These are phyloP conservation scores for Tenthredo distinguenda DNA, from an alignment of 2,888 invertebrate genomes.

Conservation along the genomic window DNA sequence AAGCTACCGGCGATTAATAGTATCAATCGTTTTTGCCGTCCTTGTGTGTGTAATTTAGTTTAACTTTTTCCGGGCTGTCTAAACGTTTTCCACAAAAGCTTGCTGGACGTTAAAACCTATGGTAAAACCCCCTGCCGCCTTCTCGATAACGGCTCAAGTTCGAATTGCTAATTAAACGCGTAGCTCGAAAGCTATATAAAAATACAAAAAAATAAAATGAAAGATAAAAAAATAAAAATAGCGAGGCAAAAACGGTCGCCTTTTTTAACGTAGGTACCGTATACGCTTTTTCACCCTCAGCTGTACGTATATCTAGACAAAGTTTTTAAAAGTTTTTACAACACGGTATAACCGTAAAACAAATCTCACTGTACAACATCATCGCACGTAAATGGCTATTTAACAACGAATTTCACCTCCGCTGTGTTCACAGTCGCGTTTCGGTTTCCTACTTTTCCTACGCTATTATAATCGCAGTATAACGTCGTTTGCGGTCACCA, in stretches of 20 bases:
- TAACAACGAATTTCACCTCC: conserved; percentile 47
- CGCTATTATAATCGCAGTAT: conserved; percentile 31
- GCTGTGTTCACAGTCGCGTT: conserved; percentile 25
- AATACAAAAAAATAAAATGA: not conserved
- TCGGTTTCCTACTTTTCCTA: conserved; percentile 27
- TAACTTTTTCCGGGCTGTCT: not conserved
- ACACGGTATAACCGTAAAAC: conserved; percentile 21
- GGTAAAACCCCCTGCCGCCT: not conserved
- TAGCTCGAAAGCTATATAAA: conserved; percentile 19
- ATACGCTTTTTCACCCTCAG: conserved; percentile 11
- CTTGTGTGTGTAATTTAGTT: not conserved
- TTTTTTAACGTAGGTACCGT: conserved; percentile 26
- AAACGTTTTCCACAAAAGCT: not conserved
- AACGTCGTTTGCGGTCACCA: conserved; percentile 33
- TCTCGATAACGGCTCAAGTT: conserved; percentile 23
- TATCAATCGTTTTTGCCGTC: not conserved
- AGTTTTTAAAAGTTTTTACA: conserved; percentile 39
- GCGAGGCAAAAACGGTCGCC: not conserved
- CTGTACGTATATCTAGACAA: conserved; percentile 4
- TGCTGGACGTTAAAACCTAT: not conserved
- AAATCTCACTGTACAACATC: conserved; percentile 26
- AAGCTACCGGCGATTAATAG: conserved; percentile 37
- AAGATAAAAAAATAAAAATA: not conserved
- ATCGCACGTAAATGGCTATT: conserved; percentile 49
- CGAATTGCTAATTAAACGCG: conserved; percentile 50